Base-by-base conservation (phyloP, 1,140 invertebrate genomes). In the Camponotus vicinus region DNA sequence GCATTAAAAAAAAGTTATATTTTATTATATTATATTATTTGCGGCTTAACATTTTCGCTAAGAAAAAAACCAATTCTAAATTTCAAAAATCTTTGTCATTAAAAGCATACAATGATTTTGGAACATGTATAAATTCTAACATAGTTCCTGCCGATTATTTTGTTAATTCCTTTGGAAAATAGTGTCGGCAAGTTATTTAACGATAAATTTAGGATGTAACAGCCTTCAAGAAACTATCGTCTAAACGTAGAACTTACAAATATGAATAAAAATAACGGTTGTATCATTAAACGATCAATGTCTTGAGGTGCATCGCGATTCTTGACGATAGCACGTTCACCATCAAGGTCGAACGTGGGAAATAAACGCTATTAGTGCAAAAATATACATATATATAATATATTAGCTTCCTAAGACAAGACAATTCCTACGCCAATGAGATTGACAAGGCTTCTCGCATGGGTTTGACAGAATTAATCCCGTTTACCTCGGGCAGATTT, bases 391-490 rank as follows among this genome's bases (percentile, higher is more conserved):
- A 27, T 27, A 27, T 27, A 27, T 27, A 83, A 86, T 83, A 79
- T 86, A 59, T 88, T 86, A 79, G 61, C 55, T 79, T 88, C 15
- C 55, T 78, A 79, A 70, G 55, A 63, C 52, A 91, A 80, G 57
- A 84, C 76, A 45, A 90, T 85, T 91, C 92, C 89, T 92, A 93
- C 93, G 92, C 93, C 91, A 94, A 92, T 93, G 93, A 92, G 86
- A 93, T 92, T 91, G 92, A 84, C 92, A 93, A 90, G 94, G 95
- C 94, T 95, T 95, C 95, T 86, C 82, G 86, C 15, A 66, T 86
- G 88, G 92, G 88, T 92, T 90, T 90, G 92, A 91, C 89, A 90
- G 92, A 92, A 95, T 95, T 95, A 95, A 95, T 95, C 94, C 93
- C 94, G 93, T 95, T 95, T 95, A 94, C 94, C 83, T 91, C 88